These are phyloP conservation scores for Leptatherina wallacei DNA, from an alignment of 2,797 vertebrate genomes.

Conservation along the genomic window DNA sequence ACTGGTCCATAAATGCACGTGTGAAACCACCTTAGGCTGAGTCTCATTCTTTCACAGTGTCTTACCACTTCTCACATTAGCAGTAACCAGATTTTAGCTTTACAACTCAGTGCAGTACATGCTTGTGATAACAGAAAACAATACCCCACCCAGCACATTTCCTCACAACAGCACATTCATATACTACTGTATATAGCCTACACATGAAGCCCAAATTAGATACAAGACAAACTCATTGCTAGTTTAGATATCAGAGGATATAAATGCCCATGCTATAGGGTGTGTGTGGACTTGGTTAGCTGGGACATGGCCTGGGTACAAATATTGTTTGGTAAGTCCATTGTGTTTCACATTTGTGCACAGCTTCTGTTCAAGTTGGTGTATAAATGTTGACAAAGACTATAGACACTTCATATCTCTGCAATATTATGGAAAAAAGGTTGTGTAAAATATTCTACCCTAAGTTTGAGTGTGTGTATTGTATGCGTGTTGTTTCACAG, in stretches of 20 bases:
- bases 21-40: constrained; percentile 8
- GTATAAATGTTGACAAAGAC: constrained; percentile 12
- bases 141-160: neutral
- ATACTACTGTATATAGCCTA: neutral
- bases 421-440: constrained; percentile 26
- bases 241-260: constrained; percentile 21
- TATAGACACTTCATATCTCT: constrained; percentile 8
- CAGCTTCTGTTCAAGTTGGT: constrained; percentile 1
- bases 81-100: constrained; percentile 10
- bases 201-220: constrained; percentile 7
- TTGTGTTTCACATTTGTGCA: constrained; percentile 17
- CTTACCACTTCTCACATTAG: constrained; percentile 3
- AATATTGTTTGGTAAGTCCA: constrained; percentile 17
- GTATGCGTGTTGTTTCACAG: constrained; percentile 51
- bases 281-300: constrained; percentile 21
- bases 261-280: neutral
- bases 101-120: constrained; percentile 5
- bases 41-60: constrained; percentile 1
- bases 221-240: constrained; percentile 12
- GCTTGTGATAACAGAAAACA: constrained; percentile 39
- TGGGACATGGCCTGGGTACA: constrained; percentile 17
- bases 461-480: constrained; percentile 26
- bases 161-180: neutral
- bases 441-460: constrained; percentile 24
- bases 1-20: constrained; percentile 18